A percentile compares a stretch with the other conserved stretches of the same genome.
Evolutionary conservation across 2,797 vertebrate genomes (phyloP).

Genomic region (Hypotaenidia philippensis): DNA sequence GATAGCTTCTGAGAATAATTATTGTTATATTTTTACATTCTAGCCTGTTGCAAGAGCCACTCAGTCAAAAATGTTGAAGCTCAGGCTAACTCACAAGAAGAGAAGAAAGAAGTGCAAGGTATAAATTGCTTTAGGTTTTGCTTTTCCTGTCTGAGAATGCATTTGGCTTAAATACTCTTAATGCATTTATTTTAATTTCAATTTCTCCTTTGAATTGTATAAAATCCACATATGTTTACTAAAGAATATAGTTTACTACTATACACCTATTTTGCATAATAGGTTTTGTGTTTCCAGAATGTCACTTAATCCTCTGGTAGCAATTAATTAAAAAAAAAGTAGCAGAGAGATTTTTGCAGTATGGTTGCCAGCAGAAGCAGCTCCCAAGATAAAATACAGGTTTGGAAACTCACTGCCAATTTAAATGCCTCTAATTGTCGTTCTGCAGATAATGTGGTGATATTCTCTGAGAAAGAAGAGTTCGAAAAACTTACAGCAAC

Average conservation of each 20-base stretch:
- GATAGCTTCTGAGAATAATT: neutral
- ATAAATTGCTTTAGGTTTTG: constrained; percentile 50
- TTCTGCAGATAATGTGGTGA: constrained; percentile 90
- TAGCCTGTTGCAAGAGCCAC: constrained; percentile 94
- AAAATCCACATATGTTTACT: neutral
- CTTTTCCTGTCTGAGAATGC: neutral
- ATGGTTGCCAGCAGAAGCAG: neutral
- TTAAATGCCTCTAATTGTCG: neutral
- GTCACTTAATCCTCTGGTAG: neutral
- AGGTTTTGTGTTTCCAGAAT: neutral
- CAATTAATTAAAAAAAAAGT: constrained; percentile 9
- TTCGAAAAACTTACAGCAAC: constrained; percentile 95
- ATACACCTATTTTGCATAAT: neutral
- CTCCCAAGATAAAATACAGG: neutral
- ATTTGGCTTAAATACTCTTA: neutral
- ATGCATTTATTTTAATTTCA: neutral
- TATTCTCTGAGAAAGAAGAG: constrained; percentile 95
- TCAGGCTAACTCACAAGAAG: constrained; percentile 90
- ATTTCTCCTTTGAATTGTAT: neutral
- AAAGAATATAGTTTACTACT: neutral
- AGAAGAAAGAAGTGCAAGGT: constrained; percentile 96
- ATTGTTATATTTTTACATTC: constrained; percentile 14
- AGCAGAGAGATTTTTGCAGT: neutral
- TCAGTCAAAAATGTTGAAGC: constrained; percentile 92
- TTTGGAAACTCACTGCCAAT: neutral